Percentiles rank a stretch among this genome's conserved stretches.
Evolutionary conservation across 2,113 vertebrate species (phyloP).

Genomic region (Paramisgurnus dabryanus): DNA sequence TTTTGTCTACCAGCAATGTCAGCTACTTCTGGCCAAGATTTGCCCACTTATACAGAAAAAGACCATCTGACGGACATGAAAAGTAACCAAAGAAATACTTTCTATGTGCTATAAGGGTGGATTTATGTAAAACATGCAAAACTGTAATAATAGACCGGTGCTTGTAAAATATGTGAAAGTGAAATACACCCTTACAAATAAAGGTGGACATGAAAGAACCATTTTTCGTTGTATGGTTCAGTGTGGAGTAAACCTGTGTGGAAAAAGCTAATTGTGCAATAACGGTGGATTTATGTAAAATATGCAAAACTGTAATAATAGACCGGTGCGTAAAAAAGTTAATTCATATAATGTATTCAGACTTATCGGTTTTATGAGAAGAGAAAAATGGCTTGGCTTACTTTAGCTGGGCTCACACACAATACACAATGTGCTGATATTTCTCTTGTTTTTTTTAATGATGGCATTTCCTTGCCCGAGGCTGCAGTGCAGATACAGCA

Average conservation of each 20-base stretch:
- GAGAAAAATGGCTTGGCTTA: constrained; percentile 54
- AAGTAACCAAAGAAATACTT: neutral
- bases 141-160: too few relatives aligned
- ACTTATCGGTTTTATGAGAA: neutral
- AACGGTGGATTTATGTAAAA: too few relatives aligned
- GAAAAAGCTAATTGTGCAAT: too few relatives aligned
- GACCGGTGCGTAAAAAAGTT: too few relatives aligned
- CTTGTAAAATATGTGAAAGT: too few relatives aligned
- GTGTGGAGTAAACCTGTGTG: too few relatives aligned
- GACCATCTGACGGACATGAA: constrained; percentile 2
- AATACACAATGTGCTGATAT: constrained; percentile 50
- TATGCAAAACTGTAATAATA: too few relatives aligned
- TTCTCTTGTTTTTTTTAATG: constrained; percentile 62
- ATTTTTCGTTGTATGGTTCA: too few relatives aligned
- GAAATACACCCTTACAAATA: too few relatives aligned
- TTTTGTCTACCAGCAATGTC: neutral
- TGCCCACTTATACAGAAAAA: neutral
- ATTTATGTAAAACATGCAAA: neutral
- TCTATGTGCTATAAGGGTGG: neutral
- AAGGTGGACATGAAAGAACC: too few relatives aligned
- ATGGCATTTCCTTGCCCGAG: constrained; percentile 66
- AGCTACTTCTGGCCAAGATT: neutral
- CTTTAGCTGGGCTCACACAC: constrained; percentile 20
- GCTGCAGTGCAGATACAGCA: constrained; percentile 62
- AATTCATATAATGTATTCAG: too few relatives aligned